Evolutionary conservation across 2,888 invertebrate genomes (phyloP).

Genomic region (Halictus ligatus): DNA sequence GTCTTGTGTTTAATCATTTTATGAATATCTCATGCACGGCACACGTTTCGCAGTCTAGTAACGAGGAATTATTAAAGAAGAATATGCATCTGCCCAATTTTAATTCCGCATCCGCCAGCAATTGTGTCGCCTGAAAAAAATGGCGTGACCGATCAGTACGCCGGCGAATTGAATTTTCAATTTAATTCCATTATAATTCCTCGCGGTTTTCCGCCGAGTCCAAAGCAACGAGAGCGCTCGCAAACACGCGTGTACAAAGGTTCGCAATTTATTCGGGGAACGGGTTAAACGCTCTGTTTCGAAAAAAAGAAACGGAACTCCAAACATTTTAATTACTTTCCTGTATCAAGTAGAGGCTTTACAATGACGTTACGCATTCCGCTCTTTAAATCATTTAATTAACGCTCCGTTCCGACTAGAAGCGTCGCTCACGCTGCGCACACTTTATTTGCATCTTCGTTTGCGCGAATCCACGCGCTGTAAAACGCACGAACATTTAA

Average conservation of each 20-base stretch:
- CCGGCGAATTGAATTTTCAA: background rate
- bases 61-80: background rate
- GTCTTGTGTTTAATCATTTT: background rate
- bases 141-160: background rate
- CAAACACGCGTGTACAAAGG: slow-evolving; percentile 4
- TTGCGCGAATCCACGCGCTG: background rate
- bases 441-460: background rate
- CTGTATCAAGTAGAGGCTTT: background rate
- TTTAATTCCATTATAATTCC: slow-evolving; percentile 4
- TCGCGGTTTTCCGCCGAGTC: no score
- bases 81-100: background rate
- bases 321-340: slow-evolving; percentile 19
- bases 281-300: background rate
- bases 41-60: background rate
- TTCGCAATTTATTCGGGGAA: slow-evolving; percentile 3
- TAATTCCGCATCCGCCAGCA: background rate
- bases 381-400: background rate
- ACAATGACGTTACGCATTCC: background rate
- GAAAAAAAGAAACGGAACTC: background rate
- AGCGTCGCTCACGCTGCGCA: background rate
- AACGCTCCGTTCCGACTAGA: background rate
- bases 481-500: background rate
- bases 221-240: background rate
- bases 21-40: background rate
- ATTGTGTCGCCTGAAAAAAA: background rate